Evolutionary conservation across 2,888 invertebrate genomes (phyloP).

Genomic region (Desoria tigrina): DNA sequence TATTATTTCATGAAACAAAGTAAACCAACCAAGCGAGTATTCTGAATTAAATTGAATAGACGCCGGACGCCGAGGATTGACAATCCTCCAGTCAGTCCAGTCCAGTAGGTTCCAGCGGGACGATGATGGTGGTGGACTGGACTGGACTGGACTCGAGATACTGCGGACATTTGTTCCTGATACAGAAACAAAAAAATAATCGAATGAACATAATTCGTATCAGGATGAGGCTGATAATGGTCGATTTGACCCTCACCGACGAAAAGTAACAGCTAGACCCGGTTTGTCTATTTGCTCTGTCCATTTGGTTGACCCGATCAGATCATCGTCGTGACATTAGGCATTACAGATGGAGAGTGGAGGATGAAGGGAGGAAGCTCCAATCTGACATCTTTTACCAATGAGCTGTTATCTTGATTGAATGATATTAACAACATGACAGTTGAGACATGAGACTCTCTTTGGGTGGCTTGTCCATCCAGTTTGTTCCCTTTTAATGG

Average conservation of each 20-base stretch:
- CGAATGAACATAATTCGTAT: slow-evolving; percentile 5
- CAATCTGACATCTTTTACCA: slow-evolving; percentile 9
- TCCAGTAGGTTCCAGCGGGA: too few relatives aligned
- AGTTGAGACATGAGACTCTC: slow-evolving; percentile 7
- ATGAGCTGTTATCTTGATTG: slow-evolving; percentile 16
- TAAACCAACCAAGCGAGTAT: too few relatives aligned
- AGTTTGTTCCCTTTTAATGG: not conserved
- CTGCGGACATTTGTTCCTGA: not conserved
- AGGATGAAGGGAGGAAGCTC: not conserved
- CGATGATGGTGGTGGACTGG: too few relatives aligned
- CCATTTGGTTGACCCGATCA: too few relatives aligned
- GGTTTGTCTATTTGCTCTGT: not conserved
- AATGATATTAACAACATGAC: slow-evolving; percentile 21
- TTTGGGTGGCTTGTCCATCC: slow-evolving; percentile 12
- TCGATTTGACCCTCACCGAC: slow-evolving; percentile 7
- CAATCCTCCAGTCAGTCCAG: too few relatives aligned
- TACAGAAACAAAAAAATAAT: slow-evolving; percentile 10
- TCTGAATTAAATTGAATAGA: not conserved
- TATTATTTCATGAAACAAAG: too few relatives aligned
- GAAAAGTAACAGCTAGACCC: not conserved
- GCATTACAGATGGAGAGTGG: not conserved
- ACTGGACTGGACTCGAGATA: not conserved
- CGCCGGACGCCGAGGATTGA: too few relatives aligned
- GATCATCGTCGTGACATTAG: too few relatives aligned
- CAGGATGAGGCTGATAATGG: not conserved